Base-by-base conservation (phyloP, 2,797 vertebrate species). In the Anguilla pacifica region DNA sequence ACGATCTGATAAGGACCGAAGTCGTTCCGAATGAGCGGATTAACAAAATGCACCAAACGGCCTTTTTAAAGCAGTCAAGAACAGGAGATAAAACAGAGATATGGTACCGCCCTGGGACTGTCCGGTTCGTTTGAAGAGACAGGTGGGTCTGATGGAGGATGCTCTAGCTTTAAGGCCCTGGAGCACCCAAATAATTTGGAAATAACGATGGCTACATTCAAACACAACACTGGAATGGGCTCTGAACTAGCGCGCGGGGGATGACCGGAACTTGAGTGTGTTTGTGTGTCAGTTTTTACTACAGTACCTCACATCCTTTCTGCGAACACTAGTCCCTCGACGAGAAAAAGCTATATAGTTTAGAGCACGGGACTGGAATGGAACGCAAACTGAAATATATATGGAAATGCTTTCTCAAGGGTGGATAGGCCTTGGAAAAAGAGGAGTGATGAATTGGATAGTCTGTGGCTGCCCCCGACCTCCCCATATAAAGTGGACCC, bases 201-300 rank as follows among this genome's bases (percentile, higher is more conserved):
- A 59, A 13, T 59, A 51, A 51, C 39, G 3, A 84, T 22, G 43
- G 31, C 51, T 25, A 74, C 74, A 82, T 55, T 85, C 72, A 35
- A 49, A 39, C 31, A 55, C 51, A 57, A 25, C 13, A 53, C 17
- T 53, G 19, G 28, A 57, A 57, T 39, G 74, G 55, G n/a, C 25
- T 84, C 17, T 15, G 4, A 84, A 49, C n/a, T 39, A 10, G 10
- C 3, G 53, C 13, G n/a, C 0, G n/a, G 28, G 11, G 5, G 51
- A 83, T 35, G 15, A 77, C 3, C 0, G 13, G 22, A 9, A 43
- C 53, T 35, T 1, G 13, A 64, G 31, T 22, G 35, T 22, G 84
- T 19, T 7, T 22, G 84, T n/a, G 39, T 67, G 84, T 67, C 35
- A 85, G 57, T 67, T 85, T 64, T 64, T 17, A 85, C 57, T 67